A percentile compares a stretch with the other conserved stretches of the same genome.
phyloP scores from a whole-genome alignment of 2,113 vertebrate species.

The Odocoileus hemionus region DNA sequence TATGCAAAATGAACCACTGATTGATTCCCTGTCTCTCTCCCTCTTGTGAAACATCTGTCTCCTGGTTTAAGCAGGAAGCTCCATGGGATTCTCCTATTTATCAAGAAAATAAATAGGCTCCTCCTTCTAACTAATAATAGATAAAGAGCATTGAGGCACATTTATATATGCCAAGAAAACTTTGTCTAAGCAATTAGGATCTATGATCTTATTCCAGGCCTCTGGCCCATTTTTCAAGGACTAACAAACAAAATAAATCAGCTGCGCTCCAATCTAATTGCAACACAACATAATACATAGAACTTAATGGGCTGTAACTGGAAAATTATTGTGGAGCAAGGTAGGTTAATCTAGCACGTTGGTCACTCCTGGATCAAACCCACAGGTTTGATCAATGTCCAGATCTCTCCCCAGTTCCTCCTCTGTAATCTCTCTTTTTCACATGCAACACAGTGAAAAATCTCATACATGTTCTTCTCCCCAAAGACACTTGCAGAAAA shows the following conservation, averaged over 20 bases:
- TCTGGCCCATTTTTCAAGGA: slow-evolving; percentile 37
- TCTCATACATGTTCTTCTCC: background rate
- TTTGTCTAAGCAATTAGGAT: slow-evolving; percentile 45
- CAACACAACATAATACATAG: slow-evolving; percentile 34
- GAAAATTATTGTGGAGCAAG: slow-evolving; percentile 54
- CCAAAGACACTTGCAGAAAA: background rate
- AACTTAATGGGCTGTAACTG: slow-evolving; percentile 59
- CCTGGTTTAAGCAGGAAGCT: slow-evolving; percentile 58
- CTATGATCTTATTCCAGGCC: slow-evolving; percentile 6
- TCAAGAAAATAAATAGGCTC: slow-evolving; percentile 65
- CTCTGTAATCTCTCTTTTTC: background rate
- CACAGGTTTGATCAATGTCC: background rate
- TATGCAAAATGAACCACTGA: slow-evolving; percentile 58
- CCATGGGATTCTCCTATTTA: slow-evolving; percentile 44
- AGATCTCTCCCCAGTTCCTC: background rate
- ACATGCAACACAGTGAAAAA: background rate
- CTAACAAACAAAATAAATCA: slow-evolving; percentile 65
- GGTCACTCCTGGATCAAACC: slow-evolving; percentile 31
- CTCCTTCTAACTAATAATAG: slow-evolving; percentile 55
- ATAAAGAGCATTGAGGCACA: slow-evolving; percentile 36
- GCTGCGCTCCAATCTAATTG: slow-evolving; percentile 31
- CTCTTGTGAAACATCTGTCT: slow-evolving; percentile 69
- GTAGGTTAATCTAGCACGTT: slow-evolving; percentile 54
- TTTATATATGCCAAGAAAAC: slow-evolving; percentile 58
- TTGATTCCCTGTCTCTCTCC: slow-evolving; percentile 60